Evolutionary conservation across 2,888 invertebrate genomes (phyloP).

Genomic region (Isotomurus palustris): DNA sequence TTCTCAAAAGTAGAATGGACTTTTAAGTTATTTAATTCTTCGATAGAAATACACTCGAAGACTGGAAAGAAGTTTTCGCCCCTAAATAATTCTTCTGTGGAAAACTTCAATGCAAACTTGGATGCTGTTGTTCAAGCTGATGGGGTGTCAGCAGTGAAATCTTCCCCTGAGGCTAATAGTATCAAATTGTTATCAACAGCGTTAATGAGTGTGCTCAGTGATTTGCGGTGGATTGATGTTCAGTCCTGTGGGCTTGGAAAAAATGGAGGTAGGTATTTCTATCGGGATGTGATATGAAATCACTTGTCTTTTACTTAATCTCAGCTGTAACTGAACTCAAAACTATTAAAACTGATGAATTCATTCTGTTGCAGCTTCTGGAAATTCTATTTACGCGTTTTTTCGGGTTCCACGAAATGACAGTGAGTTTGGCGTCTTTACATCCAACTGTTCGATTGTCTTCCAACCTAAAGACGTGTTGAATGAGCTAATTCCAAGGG

Average conservation of each 20-base stretch:
- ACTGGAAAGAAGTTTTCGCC: conserved; percentile 27
- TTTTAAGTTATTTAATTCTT: conserved; percentile 34
- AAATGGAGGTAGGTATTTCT: not conserved
- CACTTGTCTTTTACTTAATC: too few species aligned
- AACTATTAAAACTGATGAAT: too few species aligned
- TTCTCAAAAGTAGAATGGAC: conserved; percentile 31
- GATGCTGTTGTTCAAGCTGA: not conserved
- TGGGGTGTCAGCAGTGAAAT: not conserved
- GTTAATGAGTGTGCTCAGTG: conserved; percentile 25
- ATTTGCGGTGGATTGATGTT: conserved; percentile 26
- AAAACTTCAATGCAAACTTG: conserved; percentile 30
- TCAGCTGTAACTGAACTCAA: too few species aligned
- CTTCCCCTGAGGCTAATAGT: not conserved
- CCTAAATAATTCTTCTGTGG: conserved; percentile 25
- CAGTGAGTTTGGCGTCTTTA: conserved; percentile 18
- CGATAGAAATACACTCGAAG: conserved; percentile 26
- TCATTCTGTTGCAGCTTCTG: too few species aligned
- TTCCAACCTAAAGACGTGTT: conserved; percentile 27
- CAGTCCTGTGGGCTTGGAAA: not conserved
- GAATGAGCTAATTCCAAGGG: conserved; percentile 27
- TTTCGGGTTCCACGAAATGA: conserved; percentile 34
- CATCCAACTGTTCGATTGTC: conserved; percentile 7
- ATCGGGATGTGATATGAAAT: too few species aligned
- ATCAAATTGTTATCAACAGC: conserved; percentile 23
- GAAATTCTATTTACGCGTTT: conserved; percentile 32